Evolutionary conservation across 2,888 invertebrate species (phyloP), one percentile per base, ranked within the genome.

Genomic region (Linnaemya vulpina): DNA sequence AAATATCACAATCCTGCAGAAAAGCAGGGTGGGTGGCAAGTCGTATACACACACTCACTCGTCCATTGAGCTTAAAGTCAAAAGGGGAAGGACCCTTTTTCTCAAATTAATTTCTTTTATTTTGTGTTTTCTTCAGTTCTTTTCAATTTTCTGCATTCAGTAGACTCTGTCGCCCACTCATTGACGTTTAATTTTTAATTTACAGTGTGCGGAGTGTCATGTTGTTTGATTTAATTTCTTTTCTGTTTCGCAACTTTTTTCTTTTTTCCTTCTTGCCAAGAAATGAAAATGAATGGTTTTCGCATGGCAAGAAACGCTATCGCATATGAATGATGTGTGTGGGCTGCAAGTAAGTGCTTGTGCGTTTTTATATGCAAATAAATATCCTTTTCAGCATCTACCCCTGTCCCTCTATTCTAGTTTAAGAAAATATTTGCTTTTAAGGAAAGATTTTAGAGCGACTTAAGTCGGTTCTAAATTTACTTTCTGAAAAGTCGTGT

Each of bases 131-230:
- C 62, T 65, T 79, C 40, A 53, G 43, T 63, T 58, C 38, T 49
- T 49, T 62, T 20, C 40, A 43, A 75, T 25, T 76, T 46, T 51
- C n/a, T 81, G 74, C 77, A 77, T 58, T 82, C 58, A 25, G 43
- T 70, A 68, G 75, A 58, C 62, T 22, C 58, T 62, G 67, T 63
- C 78, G 71, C 85, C 82, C 82, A 85, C 85, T 68, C 82, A 82
- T 77, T 82, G 78, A 81, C 70, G 46, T 84, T 67, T 75, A 84
- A 80, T 78, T 74, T 75, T 78, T 75, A 75, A 74, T 74, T 75
- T 62, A 68, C 76, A 40, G 35, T 73, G 67, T 62, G 73, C 46
- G 55, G 62, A 53, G 46, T 60, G 74, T 49, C 62, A 62, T 68
- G 46, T 60, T 43, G 73, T 77, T 84, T 71, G 76, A 73, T 77